Base-by-base conservation (phyloP, 30 jellyfish, hydroid and myxozoan genomes). In the Aurelia sp. region DNA sequence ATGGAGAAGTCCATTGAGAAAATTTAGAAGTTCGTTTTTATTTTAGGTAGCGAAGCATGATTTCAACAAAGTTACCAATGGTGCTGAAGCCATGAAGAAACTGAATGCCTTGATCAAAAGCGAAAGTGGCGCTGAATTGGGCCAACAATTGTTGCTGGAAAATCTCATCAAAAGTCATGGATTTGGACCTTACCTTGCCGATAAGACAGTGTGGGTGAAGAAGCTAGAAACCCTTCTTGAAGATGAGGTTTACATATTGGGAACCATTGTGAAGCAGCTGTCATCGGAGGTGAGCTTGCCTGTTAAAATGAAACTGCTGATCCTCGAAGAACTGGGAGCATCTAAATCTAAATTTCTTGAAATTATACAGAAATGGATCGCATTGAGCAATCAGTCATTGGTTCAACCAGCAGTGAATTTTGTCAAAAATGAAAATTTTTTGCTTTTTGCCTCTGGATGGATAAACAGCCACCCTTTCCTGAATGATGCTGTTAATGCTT, bases 251-350 rank as follows among this genome's bases (percentile, higher is more conserved):
- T 81, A 81, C 67, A 66, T 81, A 48, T 13, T 21, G 22, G 91
- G 91, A 6, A 81, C 91, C 13, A 44, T 81, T 30, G 84, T 68
- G 51, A 81, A 81, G 76, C 84, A 81, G 59, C 68, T 81, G 37
- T 30, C 66, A 17, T 74, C 52, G 41, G 84, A 69, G 57, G 44
- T 13, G 8, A 66, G 58, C 61, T 35, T 81, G 52, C 71, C 80
- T 35, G 91, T 81, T 1, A 81, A 81, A 71, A 66, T 81, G 91
- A 81, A 81, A 64, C 22, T 81, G 61, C 67, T 58, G 31, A 11
- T 81, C 55, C 70, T 81, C 51, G 19, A 51, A 15, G 78, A 21
- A 74, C 84, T 81, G 19, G 91, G 91, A 11, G 68, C 91, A 18
- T 23, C 58, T 13, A 66, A 81, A 19, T 13, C 67, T 18, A 35